A percentile compares a stretch with the other conserved stretches of the same genome.
These are phyloP conservation scores for Nomada fabriciana DNA, from an alignment of 2,888 invertebrate genomes.

Conservation along the genomic window DNA sequence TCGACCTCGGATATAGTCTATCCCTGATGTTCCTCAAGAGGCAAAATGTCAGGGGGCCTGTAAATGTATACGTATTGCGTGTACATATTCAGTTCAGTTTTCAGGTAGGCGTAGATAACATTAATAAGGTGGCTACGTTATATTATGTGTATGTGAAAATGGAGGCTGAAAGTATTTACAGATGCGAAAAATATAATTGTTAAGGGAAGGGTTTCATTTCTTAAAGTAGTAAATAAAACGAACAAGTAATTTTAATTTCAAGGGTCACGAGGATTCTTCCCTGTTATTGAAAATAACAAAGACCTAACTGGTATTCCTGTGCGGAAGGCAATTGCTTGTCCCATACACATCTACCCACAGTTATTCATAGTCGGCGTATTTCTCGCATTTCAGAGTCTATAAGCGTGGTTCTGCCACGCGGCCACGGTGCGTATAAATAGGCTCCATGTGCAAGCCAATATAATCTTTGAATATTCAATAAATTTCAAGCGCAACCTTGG, in stretches of 20 bases:
- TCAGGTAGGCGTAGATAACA: background rate
- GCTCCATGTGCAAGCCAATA: background rate
- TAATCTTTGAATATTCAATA: constrained; percentile 19
- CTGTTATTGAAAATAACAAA: no score
- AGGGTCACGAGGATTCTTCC: background rate
- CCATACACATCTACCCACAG: background rate
- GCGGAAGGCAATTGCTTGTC: background rate
- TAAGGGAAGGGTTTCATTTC: no score
- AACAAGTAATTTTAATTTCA: no score
- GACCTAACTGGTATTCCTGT: background rate
- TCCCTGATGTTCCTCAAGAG: constrained; percentile 43
- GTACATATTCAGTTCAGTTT: no score
- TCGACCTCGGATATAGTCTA: constrained; percentile 60
- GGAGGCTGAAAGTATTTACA: no score
- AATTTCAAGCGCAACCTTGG: constrained; percentile 3
- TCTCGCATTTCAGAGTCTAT: constrained; percentile 15
- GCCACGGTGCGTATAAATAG: constrained; percentile 2
- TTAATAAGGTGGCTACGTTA: no score
- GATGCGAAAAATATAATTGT: no score
- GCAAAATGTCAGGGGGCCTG: constrained; percentile 10
- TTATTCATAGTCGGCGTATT: constrained; percentile 16
- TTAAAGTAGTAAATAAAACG: no score
- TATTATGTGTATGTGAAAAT: no score
- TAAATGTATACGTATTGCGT: no score
- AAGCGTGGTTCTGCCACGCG: constrained; percentile 7